A percentile compares a stretch with the other conserved stretches of the same genome.
Conservation (phyloP, 2,113 vertebrate genomes). For the Henicopernis longicauda region DNA sequence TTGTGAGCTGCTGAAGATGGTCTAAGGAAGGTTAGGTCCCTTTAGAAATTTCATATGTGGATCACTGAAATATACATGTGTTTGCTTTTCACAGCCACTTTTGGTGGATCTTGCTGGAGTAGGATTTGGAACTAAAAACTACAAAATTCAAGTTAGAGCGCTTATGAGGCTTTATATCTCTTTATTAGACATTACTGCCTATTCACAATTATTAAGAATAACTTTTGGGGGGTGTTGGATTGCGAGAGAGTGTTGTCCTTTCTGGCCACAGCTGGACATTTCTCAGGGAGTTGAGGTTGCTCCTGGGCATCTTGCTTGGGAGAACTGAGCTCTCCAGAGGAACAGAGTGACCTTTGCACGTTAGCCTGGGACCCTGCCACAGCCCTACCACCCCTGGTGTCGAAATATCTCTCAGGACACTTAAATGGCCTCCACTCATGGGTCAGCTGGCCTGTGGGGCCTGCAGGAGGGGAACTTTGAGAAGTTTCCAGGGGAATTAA, state of each 20-base stretch:
- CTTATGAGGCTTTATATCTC: not conserved
- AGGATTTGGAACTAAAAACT: not conserved
- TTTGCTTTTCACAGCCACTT: not conserved
- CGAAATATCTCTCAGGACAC: not conserved
- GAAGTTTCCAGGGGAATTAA: not conserved
- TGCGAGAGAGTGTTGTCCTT: not conserved
- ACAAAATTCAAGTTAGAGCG: not conserved
- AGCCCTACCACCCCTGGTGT: accelerated
- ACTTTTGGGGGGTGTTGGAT: not conserved
- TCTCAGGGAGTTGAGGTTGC: not conserved
- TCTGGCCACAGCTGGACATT: not conserved
- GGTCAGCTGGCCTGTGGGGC: not conserved
- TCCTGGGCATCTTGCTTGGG: not conserved
- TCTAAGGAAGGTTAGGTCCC: not conserved
- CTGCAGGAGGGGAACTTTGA: not conserved
- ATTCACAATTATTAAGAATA: not conserved
- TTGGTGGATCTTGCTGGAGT: not conserved
- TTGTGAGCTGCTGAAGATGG: not conserved
- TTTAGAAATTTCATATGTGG: not conserved
- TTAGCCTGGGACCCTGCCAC: not conserved
- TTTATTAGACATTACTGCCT: not conserved
- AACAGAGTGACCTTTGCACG: not conserved
- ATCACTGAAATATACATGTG: not conserved
- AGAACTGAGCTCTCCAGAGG: not conserved
- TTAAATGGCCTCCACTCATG: not conserved